Base-by-base conservation (phyloP, 2,888 invertebrate species). In the Lasioglossum zephyrum region DNA sequence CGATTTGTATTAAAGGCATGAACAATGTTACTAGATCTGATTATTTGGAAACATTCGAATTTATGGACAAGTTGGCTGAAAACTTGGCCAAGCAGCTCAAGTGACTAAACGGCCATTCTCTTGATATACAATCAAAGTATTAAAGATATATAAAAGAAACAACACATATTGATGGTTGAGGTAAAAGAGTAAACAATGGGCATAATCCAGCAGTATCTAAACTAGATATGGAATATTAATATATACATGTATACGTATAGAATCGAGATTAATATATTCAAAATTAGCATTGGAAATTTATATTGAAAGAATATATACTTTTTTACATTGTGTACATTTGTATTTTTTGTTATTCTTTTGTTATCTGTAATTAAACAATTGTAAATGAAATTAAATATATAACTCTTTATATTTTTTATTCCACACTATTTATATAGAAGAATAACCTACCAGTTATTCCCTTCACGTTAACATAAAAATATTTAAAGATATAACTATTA, bases 1-100 rank as follows among this genome's bases (percentile, higher is more conserved):
- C 99, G 72, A 98, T 99, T 95, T 99, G 99, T 95, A 97, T 99
- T 93, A 99, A 99, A 96, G 99, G 99, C 88, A 97, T 98, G 97
- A 97, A 96, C 95, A 97, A 97, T 91, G 97, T 97, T 1, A 95
- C 96, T 92, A 92, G 98, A 88, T 95, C 96, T 36, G 99, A 99
- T 95, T 99, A 99, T 95, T 96, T 98, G 95, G 99, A 99, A 96
- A 99, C 99, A 0, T 99, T 99, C 95, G 99, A 98, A 93, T 99
- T 99, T 95, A 97, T 99, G 96, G 97, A 99, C 94, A 99, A 99
- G 94, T 95, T 99, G 88, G 99, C 98, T 53, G 98, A 98, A 89
- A 99, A 99, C 95, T 96, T 99, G 90, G 96, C 96, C 88, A 96
- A 96, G 9, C 66, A 85, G n/a, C n/a, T 91, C 3, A 73, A 81